phyloP scores from a whole-genome alignment of 2,113 vertebrate genomes.

The sheep (Ovis aries) region DNA sequence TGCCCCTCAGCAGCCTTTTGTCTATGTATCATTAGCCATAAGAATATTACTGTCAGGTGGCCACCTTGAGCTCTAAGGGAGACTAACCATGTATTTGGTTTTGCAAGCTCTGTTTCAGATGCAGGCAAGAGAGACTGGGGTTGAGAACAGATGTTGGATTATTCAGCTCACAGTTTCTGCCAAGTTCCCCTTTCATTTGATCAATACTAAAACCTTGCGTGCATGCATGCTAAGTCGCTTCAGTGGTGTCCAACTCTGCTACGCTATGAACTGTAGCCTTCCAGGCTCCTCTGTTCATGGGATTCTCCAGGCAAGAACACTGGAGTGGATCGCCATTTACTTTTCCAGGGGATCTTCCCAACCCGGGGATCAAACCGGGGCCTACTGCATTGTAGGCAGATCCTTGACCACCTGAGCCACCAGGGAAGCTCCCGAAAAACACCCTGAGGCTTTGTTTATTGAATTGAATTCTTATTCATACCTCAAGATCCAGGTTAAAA shows the following conservation, averaged over 20 bases:
- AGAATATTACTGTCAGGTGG: not conserved
- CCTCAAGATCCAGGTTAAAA: slow-evolving; percentile 3
- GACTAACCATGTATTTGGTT: not conserved
- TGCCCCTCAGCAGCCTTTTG: not conserved
- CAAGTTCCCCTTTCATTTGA: not conserved
- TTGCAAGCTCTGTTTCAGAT: slow-evolving; percentile 3
- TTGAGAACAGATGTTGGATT: not conserved
- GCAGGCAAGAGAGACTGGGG: not conserved
- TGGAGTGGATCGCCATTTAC: not conserved
- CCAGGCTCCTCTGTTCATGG: not conserved
- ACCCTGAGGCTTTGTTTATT: not conserved
- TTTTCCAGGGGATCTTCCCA: not conserved
- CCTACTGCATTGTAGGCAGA: not conserved
- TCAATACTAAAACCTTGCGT: not conserved
- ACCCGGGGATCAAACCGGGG: rapidly evolving
- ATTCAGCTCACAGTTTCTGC: not conserved
- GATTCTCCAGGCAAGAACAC: not conserved
- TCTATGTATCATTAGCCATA: slow-evolving; percentile 22
- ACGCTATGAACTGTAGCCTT: not conserved
- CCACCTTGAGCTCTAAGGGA: not conserved
- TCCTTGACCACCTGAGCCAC: not conserved
- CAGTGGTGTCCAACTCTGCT: not conserved
- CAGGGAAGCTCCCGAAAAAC: not conserved
- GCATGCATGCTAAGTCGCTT: not conserved
- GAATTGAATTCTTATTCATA: not conserved